phyloP scores from a whole-genome alignment of 2,797 vertebrate species.

The Pantherophis alleghaniensis region DNA sequence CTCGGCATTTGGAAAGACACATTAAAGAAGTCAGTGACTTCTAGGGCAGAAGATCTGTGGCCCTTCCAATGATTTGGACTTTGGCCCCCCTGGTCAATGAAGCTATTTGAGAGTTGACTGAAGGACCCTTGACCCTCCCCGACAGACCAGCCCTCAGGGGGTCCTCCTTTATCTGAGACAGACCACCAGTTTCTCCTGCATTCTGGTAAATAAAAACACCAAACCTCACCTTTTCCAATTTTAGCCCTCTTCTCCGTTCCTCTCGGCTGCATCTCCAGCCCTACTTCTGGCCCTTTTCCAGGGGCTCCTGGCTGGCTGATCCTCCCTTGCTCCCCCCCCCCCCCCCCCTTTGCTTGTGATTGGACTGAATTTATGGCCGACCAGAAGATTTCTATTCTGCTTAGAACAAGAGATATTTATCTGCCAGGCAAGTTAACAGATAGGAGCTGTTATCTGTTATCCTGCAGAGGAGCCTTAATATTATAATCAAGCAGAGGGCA shows the following conservation, averaged over 20 bases:
- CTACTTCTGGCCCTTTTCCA: not conserved
- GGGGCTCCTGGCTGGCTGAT: not conserved
- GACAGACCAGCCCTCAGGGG: not conserved
- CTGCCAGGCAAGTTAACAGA: not conserved
- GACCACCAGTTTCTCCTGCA: not conserved
- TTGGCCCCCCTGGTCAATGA: not conserved
- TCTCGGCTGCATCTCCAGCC: too few relatives aligned
- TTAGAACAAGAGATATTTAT: not conserved
- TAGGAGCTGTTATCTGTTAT: not conserved
- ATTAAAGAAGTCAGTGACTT: too few relatives aligned
- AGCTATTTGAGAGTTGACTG: not conserved
- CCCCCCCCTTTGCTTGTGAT: not conserved
- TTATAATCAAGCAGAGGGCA: not conserved
- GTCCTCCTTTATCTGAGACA: not conserved
- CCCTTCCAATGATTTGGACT: not conserved
- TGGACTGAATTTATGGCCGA: not conserved
- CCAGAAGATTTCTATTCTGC: not conserved
- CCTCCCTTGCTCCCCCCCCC: not conserved
- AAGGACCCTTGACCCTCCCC: not conserved
- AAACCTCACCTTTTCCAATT: not conserved
- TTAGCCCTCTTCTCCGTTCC: not conserved
- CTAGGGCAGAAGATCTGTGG: not conserved
- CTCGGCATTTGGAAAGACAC: not conserved
- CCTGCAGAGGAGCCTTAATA: not conserved
- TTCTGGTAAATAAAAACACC: not conserved